Conservation (phyloP, 2,113 vertebrate species). For the Syrrhaptes paradoxus region DNA sequence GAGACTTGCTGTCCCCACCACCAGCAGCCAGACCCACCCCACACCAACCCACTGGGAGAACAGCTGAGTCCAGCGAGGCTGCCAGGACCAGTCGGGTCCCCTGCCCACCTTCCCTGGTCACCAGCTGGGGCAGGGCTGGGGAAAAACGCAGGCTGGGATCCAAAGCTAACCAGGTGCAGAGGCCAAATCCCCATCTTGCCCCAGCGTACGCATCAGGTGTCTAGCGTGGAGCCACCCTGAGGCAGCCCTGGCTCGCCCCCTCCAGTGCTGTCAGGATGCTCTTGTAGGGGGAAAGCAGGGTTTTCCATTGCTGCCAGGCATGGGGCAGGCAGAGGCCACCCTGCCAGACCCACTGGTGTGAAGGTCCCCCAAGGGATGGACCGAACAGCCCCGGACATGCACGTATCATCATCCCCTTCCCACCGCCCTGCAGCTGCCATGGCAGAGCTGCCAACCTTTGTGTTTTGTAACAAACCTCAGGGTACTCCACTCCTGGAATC, state of each 20-base stretch:
- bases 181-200: background rate
- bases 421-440: background rate
- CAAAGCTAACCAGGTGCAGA: background rate
- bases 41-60: background rate
- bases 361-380: background rate
- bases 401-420: background rate
- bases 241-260: background rate
- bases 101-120: background rate
- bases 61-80: fast-evolving
- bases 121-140: background rate
- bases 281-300: background rate
- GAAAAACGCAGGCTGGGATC: background rate
- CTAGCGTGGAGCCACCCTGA: fast-evolving
- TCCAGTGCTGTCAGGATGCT: fast-evolving
- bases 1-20: background rate
- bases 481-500: background rate
- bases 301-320: background rate
- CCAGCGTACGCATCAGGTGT: fast-evolving
- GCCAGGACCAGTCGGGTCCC: background rate
- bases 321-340: background rate
- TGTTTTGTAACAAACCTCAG: constrained; percentile 26
- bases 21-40: background rate
- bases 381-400: background rate
- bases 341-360: background rate
- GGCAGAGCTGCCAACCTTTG: constrained; percentile 21